These are phyloP conservation scores for Hestina assimilis DNA, from an alignment of 1,140 invertebrate species.

Conservation along the genomic window DNA sequence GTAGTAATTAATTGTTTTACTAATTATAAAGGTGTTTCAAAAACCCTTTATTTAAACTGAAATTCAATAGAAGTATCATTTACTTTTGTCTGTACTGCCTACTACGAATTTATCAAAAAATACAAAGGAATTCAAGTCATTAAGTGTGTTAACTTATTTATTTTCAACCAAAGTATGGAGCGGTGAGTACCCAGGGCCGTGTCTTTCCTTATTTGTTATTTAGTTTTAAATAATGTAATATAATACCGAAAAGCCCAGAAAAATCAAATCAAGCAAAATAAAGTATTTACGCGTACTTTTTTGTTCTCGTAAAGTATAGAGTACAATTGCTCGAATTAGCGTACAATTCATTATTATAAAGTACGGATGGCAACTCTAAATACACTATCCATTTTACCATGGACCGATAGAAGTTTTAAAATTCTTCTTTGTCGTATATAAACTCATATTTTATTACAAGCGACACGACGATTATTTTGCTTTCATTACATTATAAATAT, in stretches of 20 bases:
- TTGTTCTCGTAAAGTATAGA: too few relatives aligned
- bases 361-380: slow-evolving; percentile 43
- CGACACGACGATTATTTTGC: slow-evolving; percentile 5
- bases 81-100: too few relatives aligned
- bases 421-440: slow-evolving; percentile 20
- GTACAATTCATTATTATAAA: slow-evolving; percentile 61
- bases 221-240: too few relatives aligned
- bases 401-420: slow-evolving; percentile 30
- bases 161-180: slow-evolving; percentile 47
- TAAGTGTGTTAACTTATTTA: slow-evolving; percentile 59
- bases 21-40: too few relatives aligned
- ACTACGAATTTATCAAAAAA: too few relatives aligned
- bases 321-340: slow-evolving; percentile 42
- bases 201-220: slow-evolving; percentile 69
- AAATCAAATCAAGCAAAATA: too few relatives aligned
- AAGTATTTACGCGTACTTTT: too few relatives aligned
- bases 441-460: slow-evolving; percentile 14
- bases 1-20: too few relatives aligned
- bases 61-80: too few relatives aligned
- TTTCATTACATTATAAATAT: slow-evolving; percentile 26
- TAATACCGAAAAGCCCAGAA: too few relatives aligned
- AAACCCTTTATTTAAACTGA: too few relatives aligned
- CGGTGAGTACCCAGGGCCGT: slow-evolving; percentile 40
- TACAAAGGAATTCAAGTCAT: slow-evolving; percentile 41
- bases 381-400: slow-evolving; percentile 44